Percentiles rank a stretch among this genome's conserved stretches.
Conservation (phyloP, 2,888 invertebrate species). For the Pilophorus perplexus region DNA sequence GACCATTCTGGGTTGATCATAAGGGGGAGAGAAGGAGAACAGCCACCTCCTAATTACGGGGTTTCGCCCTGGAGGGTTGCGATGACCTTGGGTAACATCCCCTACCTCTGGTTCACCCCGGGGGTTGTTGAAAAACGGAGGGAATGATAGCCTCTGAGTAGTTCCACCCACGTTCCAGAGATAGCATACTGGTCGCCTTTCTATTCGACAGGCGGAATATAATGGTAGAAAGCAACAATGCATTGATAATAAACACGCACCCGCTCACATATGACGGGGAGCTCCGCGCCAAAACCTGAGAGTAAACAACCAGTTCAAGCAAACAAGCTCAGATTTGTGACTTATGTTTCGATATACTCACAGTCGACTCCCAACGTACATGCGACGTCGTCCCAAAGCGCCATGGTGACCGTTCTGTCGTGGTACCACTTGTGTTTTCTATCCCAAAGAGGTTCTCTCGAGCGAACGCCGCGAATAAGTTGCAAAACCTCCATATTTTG, state of each 20-base stretch:
- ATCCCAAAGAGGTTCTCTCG: slow-evolving; percentile 54
- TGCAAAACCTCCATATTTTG: slow-evolving; percentile 53
- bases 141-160: too few relatives aligned
- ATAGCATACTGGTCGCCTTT: background rate
- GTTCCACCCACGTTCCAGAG: slow-evolving; percentile 3
- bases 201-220: slow-evolving; percentile 1
- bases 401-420: slow-evolving; percentile 54
- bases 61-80: slow-evolving; percentile 1
- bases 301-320: background rate
- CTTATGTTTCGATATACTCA: too few relatives aligned
- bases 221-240: slow-evolving; percentile 31
- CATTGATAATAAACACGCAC: slow-evolving; percentile 37
- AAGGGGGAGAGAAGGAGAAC: background rate
- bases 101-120: background rate
- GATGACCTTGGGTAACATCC: too few relatives aligned
- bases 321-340: too few relatives aligned
- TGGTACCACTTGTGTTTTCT: slow-evolving; percentile 54
- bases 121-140: slow-evolving; percentile 1
- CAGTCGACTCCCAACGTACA: slow-evolving; percentile 52
- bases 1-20: background rate
- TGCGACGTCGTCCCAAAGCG: slow-evolving; percentile 54
- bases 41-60: background rate
- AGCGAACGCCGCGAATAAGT: slow-evolving; percentile 53
- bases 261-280: slow-evolving; percentile 22
- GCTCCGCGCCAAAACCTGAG: slow-evolving; percentile 1